These are phyloP conservation scores for Meiosimyza platycephala DNA, from an alignment of 2,888 invertebrate species.

Conservation along the genomic window DNA sequence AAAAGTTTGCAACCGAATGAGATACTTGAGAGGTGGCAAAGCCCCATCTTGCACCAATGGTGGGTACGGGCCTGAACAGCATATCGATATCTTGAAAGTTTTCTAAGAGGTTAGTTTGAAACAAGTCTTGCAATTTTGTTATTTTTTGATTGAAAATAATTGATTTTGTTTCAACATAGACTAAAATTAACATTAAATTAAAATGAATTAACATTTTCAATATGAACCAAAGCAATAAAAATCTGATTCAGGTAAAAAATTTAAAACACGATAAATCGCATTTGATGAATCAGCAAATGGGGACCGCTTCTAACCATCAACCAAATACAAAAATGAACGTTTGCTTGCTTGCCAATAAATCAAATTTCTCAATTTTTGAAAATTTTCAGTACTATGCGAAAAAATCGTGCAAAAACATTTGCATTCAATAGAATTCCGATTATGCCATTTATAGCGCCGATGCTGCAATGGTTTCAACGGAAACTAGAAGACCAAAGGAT, in stretches of 20 bases:
- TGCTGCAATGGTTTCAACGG: not conserved
- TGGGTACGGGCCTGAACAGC: too few species aligned
- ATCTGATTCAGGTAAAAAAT: slow-evolving; percentile 32
- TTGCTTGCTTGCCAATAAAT: slow-evolving; percentile 30
- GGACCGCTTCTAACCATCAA: not conserved
- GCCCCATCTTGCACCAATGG: too few species aligned
- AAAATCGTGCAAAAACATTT: not conserved
- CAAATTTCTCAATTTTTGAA: slow-evolving; percentile 26
- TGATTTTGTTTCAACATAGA: too few species aligned
- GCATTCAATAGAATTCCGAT: slow-evolving; percentile 2
- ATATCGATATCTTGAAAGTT: too few species aligned
- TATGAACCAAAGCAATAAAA: slow-evolving; percentile 19
- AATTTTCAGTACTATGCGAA: not conserved
- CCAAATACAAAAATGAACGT: slow-evolving; percentile 14
- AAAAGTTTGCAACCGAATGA: too few species aligned
- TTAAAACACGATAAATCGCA: slow-evolving; percentile 14
- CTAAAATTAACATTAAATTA: not conserved
- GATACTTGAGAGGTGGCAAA: too few species aligned
- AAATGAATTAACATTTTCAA: slow-evolving; percentile 10
- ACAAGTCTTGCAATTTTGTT: too few species aligned
- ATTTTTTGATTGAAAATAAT: too few species aligned
- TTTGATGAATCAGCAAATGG: not conserved
- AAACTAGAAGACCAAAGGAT: not conserved
- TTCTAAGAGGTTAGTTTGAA: too few species aligned
- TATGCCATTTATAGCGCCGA: not conserved